A percentile compares a stretch with the other conserved stretches of the same genome.
These are phyloP conservation scores for Synodontis membranacea DNA, from an alignment of 2,113 vertebrate species.

Conservation along the genomic window DNA sequence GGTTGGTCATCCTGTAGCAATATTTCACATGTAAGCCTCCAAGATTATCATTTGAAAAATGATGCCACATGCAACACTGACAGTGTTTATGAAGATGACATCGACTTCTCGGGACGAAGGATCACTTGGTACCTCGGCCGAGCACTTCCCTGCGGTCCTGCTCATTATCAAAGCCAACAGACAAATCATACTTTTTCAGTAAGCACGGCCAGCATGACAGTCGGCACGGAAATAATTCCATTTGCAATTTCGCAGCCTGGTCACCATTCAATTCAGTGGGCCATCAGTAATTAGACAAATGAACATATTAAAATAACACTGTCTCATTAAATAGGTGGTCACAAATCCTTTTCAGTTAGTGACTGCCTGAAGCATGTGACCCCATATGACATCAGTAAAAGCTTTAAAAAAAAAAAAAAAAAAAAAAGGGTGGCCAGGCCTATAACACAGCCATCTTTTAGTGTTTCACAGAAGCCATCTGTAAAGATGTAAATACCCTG, in stretches of 20 bases:
- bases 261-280: not conserved
- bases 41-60: not conserved
- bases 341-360: not conserved
- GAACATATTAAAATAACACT: not conserved
- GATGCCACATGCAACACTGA: not conserved
- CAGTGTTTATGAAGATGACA: constrained; percentile 20
- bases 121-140: constrained; percentile 10
- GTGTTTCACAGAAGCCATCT: not conserved
- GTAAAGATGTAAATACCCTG: not conserved
- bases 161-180: constrained; percentile 16
- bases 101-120: not conserved
- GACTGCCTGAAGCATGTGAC: not conserved
- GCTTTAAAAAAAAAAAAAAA: no score
- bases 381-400: not conserved
- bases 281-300: not conserved
- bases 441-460: not conserved
- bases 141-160: constrained; percentile 14
- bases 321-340: not conserved
- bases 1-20: not conserved
- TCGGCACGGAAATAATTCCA: not conserved
- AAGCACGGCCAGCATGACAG: not conserved
- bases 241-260: constrained; percentile 19
- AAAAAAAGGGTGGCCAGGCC: not conserved
- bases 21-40: not conserved
- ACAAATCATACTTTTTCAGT: constrained; percentile 2